Evolutionary conservation across 2,113 vertebrate genomes (phyloP).

Genomic region (Hemibagrus wyckioides): DNA sequence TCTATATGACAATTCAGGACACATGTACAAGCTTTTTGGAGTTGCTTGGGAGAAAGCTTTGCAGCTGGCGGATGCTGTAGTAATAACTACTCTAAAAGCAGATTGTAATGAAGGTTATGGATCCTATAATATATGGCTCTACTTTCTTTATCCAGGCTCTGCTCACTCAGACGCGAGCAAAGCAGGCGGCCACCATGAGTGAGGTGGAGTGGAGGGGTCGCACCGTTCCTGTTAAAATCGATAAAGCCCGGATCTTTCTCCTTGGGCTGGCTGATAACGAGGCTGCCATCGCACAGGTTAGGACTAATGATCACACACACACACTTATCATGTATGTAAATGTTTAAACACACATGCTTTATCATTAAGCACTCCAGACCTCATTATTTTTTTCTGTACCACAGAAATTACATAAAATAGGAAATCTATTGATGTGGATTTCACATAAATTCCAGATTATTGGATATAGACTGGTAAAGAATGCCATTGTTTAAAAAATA

Average conservation of each 20-base stretch:
- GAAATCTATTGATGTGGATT: background rate
- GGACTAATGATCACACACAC: background rate
- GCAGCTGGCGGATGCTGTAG: background rate
- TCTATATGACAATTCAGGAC: background rate
- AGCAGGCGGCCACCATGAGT: constrained; percentile 96
- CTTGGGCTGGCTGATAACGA: constrained; percentile 92
- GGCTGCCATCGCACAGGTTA: constrained; percentile 90
- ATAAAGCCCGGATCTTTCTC: constrained; percentile 94
- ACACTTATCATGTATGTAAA: background rate
- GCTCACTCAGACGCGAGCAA: constrained; percentile 94
- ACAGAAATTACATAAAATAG: background rate
- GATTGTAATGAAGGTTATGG: background rate
- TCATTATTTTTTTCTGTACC: background rate
- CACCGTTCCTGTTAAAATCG: constrained; percentile 89
- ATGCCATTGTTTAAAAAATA: background rate
- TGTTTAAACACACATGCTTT: background rate
- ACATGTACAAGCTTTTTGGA: background rate
- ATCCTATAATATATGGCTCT: background rate
- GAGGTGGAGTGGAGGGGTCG: constrained; percentile 96
- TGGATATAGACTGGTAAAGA: background rate
- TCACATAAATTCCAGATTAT: background rate
- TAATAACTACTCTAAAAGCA: background rate
- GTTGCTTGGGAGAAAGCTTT: background rate
- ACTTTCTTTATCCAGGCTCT: constrained; percentile 71
- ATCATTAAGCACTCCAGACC: background rate